Conservation (phyloP, 53 echinoderm and acorn worm species). For the Crossaster papposus region DNA sequence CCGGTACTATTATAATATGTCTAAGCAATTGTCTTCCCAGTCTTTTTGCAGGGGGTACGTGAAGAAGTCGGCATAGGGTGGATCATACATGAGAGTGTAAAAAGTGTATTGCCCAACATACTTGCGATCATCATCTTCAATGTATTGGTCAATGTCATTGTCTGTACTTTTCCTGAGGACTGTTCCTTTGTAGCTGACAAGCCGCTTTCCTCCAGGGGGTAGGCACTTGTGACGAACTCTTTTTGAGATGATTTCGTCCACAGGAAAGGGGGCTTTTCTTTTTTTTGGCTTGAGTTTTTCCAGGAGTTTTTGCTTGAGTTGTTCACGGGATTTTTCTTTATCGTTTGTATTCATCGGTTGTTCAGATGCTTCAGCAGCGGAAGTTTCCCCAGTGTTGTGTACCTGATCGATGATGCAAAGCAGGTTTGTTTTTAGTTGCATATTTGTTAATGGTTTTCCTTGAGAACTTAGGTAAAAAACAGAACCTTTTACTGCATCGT, state of each 20-base stretch:
- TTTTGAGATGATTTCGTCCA: no score
- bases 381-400: background rate
- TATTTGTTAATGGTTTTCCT: background rate
- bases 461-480: slow-evolving; percentile 29
- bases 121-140: no score
- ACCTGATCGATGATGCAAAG: background rate
- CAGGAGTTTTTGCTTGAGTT: no score
- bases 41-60: background rate
- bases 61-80: background rate
- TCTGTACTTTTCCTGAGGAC: no score
- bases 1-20: background rate
- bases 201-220: no score
- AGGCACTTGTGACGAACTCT: no score
- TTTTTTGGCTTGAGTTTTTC: no score
- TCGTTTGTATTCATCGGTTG: background rate
- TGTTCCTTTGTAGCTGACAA: no score
- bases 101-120: background rate
- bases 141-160: no score
- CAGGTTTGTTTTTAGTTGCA: slow-evolving; percentile 10
- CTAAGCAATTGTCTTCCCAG: background rate
- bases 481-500: slow-evolving; percentile 39
- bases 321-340: no score
- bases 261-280: no score
- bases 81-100: no score
- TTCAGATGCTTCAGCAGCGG: background rate